Percentiles rank a stretch among this genome's conserved stretches.
These are phyloP conservation scores for Dicrostonyx torquatus DNA, from an alignment of 2,797 vertebrate species.

Conservation along the genomic window DNA sequence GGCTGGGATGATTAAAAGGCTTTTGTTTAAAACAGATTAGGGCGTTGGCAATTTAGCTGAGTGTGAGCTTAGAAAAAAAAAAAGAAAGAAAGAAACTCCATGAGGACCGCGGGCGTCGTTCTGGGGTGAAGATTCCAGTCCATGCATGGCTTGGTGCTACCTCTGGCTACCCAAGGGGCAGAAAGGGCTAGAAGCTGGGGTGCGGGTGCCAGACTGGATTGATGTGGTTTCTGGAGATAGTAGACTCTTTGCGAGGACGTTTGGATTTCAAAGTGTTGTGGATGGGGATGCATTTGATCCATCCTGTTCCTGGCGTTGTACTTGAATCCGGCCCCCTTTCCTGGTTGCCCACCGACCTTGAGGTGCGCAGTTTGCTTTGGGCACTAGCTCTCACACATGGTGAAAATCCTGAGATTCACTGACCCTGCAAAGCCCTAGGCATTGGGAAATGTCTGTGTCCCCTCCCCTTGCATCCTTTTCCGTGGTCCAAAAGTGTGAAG, in stretches of 20 bases:
- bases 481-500: neutral
- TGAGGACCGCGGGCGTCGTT: neutral
- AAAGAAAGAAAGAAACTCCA: neutral
- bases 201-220: neutral
- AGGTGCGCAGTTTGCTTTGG: constrained; percentile 28
- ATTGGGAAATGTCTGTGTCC: neutral
- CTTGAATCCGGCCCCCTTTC: constrained; percentile 41
- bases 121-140: neutral
- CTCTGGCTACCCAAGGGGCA: neutral
- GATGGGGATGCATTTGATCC: neutral
- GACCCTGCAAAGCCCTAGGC: neutral
- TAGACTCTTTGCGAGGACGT: neutral
- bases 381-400: neutral
- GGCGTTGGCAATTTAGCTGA: constrained; percentile 49
- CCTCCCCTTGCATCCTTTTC: neutral
- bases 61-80: constrained; percentile 32
- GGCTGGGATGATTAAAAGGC: constrained; percentile 62
- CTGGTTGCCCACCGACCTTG: neutral
- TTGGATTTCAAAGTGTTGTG: neutral
- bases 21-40: constrained; percentile 76
- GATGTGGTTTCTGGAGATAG: neutral
- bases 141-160: neutral
- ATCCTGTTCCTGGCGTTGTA: constrained; percentile 24
- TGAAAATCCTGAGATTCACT: neutral
- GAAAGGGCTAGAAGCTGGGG: neutral